A percentile compares a stretch with the other conserved stretches of the same genome.
Evolutionary conservation across 2,888 invertebrate genomes (phyloP).

Genomic region (Cloeon dipterum): DNA sequence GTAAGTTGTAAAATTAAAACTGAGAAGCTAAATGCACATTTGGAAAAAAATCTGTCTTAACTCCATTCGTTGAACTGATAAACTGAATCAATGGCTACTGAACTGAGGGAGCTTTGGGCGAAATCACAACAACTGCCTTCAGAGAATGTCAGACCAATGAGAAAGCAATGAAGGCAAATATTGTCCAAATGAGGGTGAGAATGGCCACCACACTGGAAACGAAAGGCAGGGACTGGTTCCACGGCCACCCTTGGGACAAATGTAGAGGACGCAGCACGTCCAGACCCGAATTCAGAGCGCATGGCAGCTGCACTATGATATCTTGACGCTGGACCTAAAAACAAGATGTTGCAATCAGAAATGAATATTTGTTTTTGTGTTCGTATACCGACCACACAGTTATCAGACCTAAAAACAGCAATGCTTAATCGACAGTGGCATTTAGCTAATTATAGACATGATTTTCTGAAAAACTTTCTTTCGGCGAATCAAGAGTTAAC

Average conservation of each 20-base stretch:
- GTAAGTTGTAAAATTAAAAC: too few relatives aligned
- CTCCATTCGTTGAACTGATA: not conserved
- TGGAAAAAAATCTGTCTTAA: not conserved
- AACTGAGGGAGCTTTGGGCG: too few relatives aligned
- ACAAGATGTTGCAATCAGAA: slow-evolving; percentile 13
- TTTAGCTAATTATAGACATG: too few relatives aligned
- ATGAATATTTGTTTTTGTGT: too few relatives aligned
- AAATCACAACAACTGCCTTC: not conserved
- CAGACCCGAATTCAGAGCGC: slow-evolving; percentile 15
- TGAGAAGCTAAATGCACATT: too few relatives aligned
- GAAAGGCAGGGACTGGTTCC: not conserved
- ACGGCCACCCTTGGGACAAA: not conserved
- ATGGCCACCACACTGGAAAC: not conserved
- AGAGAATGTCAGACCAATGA: not conserved
- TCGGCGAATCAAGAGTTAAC: too few relatives aligned
- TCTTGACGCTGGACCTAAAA: slow-evolving; percentile 62
- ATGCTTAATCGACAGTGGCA: too few relatives aligned
- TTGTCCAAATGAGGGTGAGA: not conserved
- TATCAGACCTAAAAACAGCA: too few relatives aligned
- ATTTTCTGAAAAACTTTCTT: too few relatives aligned
- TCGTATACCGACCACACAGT: too few relatives aligned
- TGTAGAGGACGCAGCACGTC: not conserved
- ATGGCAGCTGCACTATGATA: slow-evolving; percentile 63
- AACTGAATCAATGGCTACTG: not conserved
- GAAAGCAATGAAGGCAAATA: not conserved